These are phyloP conservation scores for Nautilus pompilius DNA, from an alignment of 1,140 invertebrate species.

Conservation along the genomic window DNA sequence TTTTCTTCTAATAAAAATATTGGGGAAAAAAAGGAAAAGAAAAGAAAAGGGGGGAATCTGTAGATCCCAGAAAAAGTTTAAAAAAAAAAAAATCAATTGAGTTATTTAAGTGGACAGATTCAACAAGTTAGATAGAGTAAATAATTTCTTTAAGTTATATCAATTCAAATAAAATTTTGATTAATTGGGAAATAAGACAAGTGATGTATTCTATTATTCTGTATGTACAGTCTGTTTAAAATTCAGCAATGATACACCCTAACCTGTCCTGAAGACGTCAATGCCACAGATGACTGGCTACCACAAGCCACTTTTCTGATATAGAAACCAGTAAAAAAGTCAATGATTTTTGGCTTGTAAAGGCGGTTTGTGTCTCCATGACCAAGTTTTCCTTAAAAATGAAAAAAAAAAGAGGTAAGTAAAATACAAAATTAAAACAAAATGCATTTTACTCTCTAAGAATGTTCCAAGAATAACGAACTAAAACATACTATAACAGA, in stretches of 20 bases:
- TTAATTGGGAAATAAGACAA: too few relatives aligned
- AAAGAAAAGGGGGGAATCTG: too few relatives aligned
- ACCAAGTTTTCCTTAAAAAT: slow-evolving; percentile 47
- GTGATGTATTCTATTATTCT: neutral
- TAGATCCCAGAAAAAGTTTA: too few relatives aligned
- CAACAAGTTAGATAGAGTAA: too few relatives aligned
- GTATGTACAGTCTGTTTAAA: neutral
- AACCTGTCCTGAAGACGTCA: slow-evolving; percentile 85
- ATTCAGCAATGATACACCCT: slow-evolving; percentile 6
- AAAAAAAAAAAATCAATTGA: too few relatives aligned
- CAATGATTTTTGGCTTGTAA: slow-evolving; percentile 77
- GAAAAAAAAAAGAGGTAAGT: slow-evolving; percentile 2
- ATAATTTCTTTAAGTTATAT: neutral
- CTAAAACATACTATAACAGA: too few relatives aligned
- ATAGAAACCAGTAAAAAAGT: slow-evolving; percentile 79
- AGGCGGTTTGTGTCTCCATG: slow-evolving; percentile 55
- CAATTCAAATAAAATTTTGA: neutral
- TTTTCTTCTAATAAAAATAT: too few relatives aligned
- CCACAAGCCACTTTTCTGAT: slow-evolving; percentile 93
- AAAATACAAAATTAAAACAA: neutral
- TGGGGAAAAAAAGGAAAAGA: too few relatives aligned
- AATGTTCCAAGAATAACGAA: too few relatives aligned
- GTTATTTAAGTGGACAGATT: too few relatives aligned
- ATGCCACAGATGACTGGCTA: slow-evolving; percentile 88
- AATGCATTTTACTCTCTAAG: too few relatives aligned